Percentiles rank a stretch among this genome's conserved stretches.
Conservation (phyloP, 53 echinoderm and acorn worm genomes). For the Paracentrotus lividus region DNA sequence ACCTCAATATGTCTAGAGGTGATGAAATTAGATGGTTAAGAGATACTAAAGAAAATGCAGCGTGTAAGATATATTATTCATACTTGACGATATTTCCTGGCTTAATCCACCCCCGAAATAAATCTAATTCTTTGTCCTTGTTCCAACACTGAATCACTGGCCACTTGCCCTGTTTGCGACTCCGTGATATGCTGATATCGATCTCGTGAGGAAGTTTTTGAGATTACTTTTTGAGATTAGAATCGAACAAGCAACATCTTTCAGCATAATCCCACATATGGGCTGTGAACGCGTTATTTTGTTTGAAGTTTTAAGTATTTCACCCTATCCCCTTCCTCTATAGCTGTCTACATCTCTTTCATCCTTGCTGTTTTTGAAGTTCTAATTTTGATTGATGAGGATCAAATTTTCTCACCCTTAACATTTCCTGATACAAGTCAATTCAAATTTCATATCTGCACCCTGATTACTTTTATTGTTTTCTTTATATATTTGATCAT, state of each 20-base stretch:
- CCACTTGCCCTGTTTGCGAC: conserved; percentile 3
- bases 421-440: conserved; percentile 23
- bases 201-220: conserved; percentile 60
- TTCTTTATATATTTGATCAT: not conserved
- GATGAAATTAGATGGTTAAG: conserved; percentile 48
- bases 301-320: conserved; percentile 12
- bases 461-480: not conserved
- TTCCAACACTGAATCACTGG: conserved; percentile 39
- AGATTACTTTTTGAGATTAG: conserved; percentile 58
- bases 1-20: conserved; percentile 30
- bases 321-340: not conserved
- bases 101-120: conserved; percentile 59
- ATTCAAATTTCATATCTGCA: not conserved
- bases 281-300: not conserved
- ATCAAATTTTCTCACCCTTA: conserved; percentile 42
- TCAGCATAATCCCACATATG: conserved; percentile 51
- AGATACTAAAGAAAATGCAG: conserved; percentile 32
- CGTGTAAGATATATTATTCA: conserved; percentile 59
- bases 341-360: conserved; percentile 29
- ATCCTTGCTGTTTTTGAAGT: conserved; percentile 12
- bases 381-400: conserved; percentile 50
- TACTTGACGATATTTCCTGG: conserved; percentile 61
- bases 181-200: conserved; percentile 29
- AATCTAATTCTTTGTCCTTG: conserved; percentile 11
- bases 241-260: conserved; percentile 52